phyloP scores from a whole-genome alignment of 1,140 invertebrate genomes.

The Conus ventricosus region DNA sequence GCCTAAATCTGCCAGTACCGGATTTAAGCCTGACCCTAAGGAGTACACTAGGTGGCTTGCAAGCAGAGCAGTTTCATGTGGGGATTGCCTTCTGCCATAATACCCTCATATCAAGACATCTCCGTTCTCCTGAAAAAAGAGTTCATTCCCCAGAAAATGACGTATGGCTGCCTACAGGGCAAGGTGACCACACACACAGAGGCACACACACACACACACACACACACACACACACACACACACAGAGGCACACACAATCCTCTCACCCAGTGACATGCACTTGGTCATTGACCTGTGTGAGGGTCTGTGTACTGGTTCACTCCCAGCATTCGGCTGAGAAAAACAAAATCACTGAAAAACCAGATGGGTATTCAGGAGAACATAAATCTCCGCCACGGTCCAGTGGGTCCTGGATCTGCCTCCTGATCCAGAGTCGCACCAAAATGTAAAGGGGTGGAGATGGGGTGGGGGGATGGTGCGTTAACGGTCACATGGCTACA shows the following conservation, averaged over 20 bases:
- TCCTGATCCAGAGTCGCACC: too few species aligned
- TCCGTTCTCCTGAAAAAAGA: background rate
- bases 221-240: constrained; percentile 2
- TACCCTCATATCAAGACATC: background rate
- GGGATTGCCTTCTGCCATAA: background rate
- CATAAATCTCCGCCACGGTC: background rate
- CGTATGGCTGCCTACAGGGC: constrained; percentile 21
- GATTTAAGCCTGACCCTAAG: background rate
- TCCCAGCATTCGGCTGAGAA: background rate
- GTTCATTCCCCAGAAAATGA: background rate
- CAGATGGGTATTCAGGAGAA: background rate
- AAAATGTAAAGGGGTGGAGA: too few species aligned
- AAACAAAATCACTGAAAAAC: background rate
- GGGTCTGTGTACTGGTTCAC: background rate
- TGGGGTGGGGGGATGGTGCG: too few species aligned
- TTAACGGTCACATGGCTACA: too few species aligned
- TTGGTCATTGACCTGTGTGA: background rate
- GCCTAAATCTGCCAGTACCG: background rate
- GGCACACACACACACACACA: too few species aligned
- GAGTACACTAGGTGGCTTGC: background rate
- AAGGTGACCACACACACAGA: background rate
- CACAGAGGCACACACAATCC: too few species aligned
- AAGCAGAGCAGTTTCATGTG: background rate
- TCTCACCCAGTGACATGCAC: background rate
- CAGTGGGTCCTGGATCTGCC: too few species aligned